phyloP scores from a whole-genome alignment of 2,888 invertebrate genomes.

The Papilio demoleus region DNA sequence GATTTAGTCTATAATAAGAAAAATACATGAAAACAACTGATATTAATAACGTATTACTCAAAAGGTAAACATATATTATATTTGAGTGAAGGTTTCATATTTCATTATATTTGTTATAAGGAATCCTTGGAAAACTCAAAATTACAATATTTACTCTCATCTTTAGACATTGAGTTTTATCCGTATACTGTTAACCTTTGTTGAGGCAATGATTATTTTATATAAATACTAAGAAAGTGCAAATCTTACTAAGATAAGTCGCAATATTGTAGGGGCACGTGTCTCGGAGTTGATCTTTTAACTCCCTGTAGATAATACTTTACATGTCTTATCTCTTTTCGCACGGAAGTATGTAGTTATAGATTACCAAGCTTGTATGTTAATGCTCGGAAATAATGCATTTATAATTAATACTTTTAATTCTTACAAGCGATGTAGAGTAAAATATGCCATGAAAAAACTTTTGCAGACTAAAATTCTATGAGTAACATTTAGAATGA shows the following conservation, averaged over 20 bases:
- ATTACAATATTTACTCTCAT: not conserved
- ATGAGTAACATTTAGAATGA: too few species aligned
- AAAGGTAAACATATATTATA: too few species aligned
- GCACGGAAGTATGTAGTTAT: conserved; percentile 14
- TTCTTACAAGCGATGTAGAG: not conserved
- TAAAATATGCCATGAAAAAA: not conserved
- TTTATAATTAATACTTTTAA: not conserved
- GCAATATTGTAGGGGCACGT: not conserved
- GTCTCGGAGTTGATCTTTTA: conserved; percentile 13
- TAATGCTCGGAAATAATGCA: conserved; percentile 4
- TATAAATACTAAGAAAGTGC: conserved; percentile 17
- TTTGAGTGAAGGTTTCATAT: too few species aligned
- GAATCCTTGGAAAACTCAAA: not conserved
- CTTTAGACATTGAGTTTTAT: not conserved
- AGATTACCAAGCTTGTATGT: not conserved
- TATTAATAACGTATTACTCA: too few species aligned
- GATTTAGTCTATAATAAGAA: too few species aligned
- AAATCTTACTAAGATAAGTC: conserved; percentile 7
- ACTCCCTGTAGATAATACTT: conserved; percentile 17
- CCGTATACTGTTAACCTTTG: not conserved
- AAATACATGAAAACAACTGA: too few species aligned
- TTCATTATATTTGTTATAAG: not conserved
- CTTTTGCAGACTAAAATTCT: too few species aligned
- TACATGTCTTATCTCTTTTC: conserved; percentile 17
- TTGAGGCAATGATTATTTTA: not conserved